Evolutionary conservation across 2,797 vertebrate species (phyloP), one percentile per base, ranked within the genome.

Genomic region (Borostomias antarcticus): DNA sequence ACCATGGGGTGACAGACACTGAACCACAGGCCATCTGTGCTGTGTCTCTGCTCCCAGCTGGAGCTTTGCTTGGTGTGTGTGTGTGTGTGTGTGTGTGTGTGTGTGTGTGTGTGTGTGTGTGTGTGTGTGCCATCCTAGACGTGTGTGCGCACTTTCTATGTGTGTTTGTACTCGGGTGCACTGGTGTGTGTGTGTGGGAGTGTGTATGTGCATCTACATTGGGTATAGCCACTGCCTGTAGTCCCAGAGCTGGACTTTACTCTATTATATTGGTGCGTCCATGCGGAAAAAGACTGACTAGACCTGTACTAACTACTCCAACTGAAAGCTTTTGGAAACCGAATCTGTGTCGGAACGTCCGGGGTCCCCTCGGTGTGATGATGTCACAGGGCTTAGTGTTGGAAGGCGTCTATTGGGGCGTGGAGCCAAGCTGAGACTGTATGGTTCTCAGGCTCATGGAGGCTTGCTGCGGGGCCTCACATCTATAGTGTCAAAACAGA

Each of bases 401-500:
- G 50, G 28, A n/a, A 15, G 47, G 33, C 52, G 10, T 8, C 6
- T 30, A 30, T 8, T 9, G 25, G 35, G 21, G 2, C 9, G 35
- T 19, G 37, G 35, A 21, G 4, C 35, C 29, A 68, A 48, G 19
- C 29, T 23, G 1, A 21, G 37, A 51, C 72, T 67, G 57, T 43
- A 13, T 47, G 33, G 47, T 63, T 73, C 61, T 74, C 64, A 45
- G 40, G 15, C 52, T 67, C 45, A 0, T 64, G 53, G 58, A 56
- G 21, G 3, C 3, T 25, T 45, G 37, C 7, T 68, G 0, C 54
- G 26, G 28, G 52, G 50, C 19, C 64, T 58, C 72, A 68, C 52
- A 63, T 61, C 76, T 72, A 62, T 43, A 1, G 75, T 66, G 74
- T 77, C 77, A 54, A 74, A 78, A 74, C 85, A 88, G 85, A 88